Base-by-base conservation (phyloP, 2,797 vertebrate genomes). In the Scyliorhinus canicula region DNA sequence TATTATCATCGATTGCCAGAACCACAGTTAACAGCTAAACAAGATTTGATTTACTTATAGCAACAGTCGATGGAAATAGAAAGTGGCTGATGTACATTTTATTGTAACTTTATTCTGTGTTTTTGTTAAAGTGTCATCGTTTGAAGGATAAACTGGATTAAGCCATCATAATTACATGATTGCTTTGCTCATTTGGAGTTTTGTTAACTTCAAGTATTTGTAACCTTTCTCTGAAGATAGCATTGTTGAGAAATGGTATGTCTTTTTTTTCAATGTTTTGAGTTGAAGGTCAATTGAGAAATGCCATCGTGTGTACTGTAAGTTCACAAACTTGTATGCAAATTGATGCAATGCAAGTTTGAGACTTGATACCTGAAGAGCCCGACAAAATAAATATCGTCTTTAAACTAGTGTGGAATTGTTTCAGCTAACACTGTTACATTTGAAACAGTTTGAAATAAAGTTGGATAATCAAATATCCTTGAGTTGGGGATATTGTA, bases 171-270 rank as follows among this genome's bases (percentile, higher is more conserved):
- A 90, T 86, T 86, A 86, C 55, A 40, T 63, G 57, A 60, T 12
- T 91, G n/a, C 24, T 91, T 91, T 91, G 88, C 88, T 65, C 88
- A 91, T 91, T 91, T 91, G 88, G 88, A 91, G 60, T 91, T 65
- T 63, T 91, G n/a, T 91, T 91, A 91, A 91, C 60, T 47, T 82
- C 77, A 82, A 82, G 79, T 82, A 82, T 44, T 91, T 91, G 88
- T 65, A 91, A 91, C 57, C 65, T 91, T 91, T 65, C 88, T 91
- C 57, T 65, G 60, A 65, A 60, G 60, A 65, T 91, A 91, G 60
- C 88, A 91, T 65, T 91, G n/a, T 26, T 91, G 60, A 91, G 40
- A 40, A 91, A 91, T 63, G 60, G n/a, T 26, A 63, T 91, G 57
- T 91, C 86, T 19, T 91, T 91, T 55, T 85, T 65, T 65, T 63